Evolutionary conservation across 2,113 vertebrate species (phyloP).

Genomic region (Gila orcuttii): DNA sequence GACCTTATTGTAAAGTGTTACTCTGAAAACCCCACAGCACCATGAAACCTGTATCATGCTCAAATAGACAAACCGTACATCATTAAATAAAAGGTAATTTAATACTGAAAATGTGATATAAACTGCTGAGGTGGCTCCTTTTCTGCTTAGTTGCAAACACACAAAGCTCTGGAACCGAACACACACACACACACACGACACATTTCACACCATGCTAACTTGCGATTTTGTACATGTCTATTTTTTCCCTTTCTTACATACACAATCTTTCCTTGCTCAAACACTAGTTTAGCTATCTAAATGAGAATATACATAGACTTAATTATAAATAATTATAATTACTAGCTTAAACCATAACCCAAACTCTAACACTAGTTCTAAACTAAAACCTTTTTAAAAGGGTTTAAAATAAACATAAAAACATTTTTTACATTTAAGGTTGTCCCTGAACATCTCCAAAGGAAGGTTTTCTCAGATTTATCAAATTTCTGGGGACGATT

Average conservation of each 20-base stretch:
- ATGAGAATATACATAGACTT: neutral
- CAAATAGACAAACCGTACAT: conserved; percentile 9
- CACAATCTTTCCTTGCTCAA: neutral
- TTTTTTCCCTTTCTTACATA: conserved; percentile 41
- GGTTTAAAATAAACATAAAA: too few relatives aligned
- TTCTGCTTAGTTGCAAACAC: conserved; percentile 28
- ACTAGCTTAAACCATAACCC: neutral
- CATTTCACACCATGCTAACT: conserved; percentile 42
- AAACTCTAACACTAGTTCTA: neutral
- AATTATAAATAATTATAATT: neutral
- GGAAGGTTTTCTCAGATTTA: neutral
- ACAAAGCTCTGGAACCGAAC: neutral
- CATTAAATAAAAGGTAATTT: conserved; percentile 16
- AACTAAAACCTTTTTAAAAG: too few relatives aligned
- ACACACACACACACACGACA: conserved; percentile 28
- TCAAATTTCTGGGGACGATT: neutral
- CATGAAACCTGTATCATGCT: neutral
- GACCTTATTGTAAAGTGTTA: neutral
- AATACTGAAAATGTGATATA: neutral
- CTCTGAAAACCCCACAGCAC: neutral
- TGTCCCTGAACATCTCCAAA: neutral
- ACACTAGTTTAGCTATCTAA: neutral
- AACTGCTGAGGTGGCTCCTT: conserved; percentile 16
- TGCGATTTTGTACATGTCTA: neutral
- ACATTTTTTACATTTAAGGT: neutral